These are phyloP conservation scores for Aplocera efformata DNA, from an alignment of 2,888 invertebrate species.

Conservation along the genomic window DNA sequence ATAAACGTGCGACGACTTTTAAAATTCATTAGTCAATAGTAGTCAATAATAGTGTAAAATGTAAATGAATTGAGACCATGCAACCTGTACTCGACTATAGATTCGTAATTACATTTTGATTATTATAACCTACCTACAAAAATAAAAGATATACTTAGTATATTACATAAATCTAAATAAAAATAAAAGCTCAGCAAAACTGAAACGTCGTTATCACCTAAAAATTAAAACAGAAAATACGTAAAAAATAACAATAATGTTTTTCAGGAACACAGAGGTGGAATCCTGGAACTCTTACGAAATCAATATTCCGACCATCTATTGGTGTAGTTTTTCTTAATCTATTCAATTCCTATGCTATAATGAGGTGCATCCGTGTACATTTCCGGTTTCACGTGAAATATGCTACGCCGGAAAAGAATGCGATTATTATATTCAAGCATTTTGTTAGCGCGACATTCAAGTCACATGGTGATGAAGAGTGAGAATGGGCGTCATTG, in stretches of 20 bases:
- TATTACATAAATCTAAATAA: conserved; percentile 65
- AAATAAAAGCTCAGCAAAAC: conserved; percentile 64
- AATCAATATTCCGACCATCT: conserved; percentile 61
- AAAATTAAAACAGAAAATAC: conserved; percentile 44
- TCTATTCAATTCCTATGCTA: conserved; percentile 78
- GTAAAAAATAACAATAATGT: conserved; percentile 49
- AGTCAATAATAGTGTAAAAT: conserved; percentile 40
- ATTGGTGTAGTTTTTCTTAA: conserved; percentile 74
- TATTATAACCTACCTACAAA: conserved; percentile 59
- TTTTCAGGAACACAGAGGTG: conserved; percentile 65
- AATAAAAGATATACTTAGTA: conserved; percentile 67
- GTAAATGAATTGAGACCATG: conserved; percentile 43
- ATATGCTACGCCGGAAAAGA: conserved; percentile 21
- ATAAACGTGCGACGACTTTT: conserved; percentile 33
- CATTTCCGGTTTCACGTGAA: conserved; percentile 14
- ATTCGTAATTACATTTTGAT: conserved; percentile 31
- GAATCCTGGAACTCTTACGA: conserved; percentile 65
- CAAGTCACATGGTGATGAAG: conserved; percentile 10
- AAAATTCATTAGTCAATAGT: conserved; percentile 35
- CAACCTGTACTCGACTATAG: conserved; percentile 47
- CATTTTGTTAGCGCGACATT: conserved; percentile 29
- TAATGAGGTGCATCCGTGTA: conserved; percentile 47
- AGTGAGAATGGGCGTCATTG: conserved; percentile 10
- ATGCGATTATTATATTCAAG: conserved; percentile 39
- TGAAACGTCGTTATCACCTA: conserved; percentile 55